Evolutionary conservation across 2,888 invertebrate species (phyloP), one percentile per base, ranked within the genome.

Genomic region (Carcina quercana): DNA sequence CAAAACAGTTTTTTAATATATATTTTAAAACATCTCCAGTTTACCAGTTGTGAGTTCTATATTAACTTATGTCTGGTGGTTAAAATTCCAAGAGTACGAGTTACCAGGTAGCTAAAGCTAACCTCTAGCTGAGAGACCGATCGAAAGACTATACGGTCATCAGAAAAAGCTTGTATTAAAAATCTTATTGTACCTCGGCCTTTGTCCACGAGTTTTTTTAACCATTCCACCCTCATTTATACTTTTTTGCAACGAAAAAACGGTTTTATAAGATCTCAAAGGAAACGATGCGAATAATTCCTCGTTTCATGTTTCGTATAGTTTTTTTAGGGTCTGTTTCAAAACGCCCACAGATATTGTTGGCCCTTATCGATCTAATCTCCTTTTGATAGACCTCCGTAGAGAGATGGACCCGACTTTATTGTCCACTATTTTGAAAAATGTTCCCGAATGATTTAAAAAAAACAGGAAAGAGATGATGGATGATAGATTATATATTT

Each of bases 201-300:
- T 78, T 82, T 80, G 79, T 79, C 79, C 79, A 69, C 50, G 46
- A 45, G 49, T 74, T 82, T 73, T 78, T 74, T 62, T 53, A 54
- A n/a, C n/a, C 53, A 44, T 49, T 55, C 64, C 53, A 74, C 75
- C 74, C 76, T 67, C 68, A 74, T 76, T 67, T 69, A 63, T 63
- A 53, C 54, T 75, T 82, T 31, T 83, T 79, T 79, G 76, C 78
- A 68, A 61, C 49, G 62, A 78, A 79, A 79, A 80, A 78, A 73
- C 69, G 60, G 61, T 75, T 78, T 69, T 80, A 74, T 75, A 71
- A 69, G 60, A 74, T 70, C 65, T 78, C 68, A 71, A 74, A 78
- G 65, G 79, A 78, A 74, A 72, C 79, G 79, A 82, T 74, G 83
- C 83, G 76, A 83, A 82, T 83, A 82, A 83, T 83, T 80, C 76